Base-by-base conservation (phyloP, 1,140 invertebrate genomes). In the Drosophila sechellia region DNA sequence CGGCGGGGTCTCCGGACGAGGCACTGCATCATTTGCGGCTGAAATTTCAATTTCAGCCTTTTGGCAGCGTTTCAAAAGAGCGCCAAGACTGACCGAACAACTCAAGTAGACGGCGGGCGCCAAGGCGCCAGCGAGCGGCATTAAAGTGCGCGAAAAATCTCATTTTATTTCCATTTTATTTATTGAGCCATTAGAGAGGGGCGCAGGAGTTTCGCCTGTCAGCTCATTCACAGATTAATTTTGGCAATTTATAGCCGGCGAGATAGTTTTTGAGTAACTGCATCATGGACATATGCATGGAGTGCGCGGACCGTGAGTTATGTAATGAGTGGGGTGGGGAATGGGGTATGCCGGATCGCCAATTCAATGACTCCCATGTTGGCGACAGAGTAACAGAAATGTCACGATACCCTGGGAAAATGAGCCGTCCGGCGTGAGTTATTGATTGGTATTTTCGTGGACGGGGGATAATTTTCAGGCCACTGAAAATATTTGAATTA, bases 181-280 rank as follows among this genome's bases (percentile, higher is more conserved):
- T 87, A 87, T 89, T 84, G 77, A 87, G 79, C 76, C 85, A 87
- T 87, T 87, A 83, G 61, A 77, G 34, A 45, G 58, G 50, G 80
- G 43, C 37, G 22, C 35, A 57, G 60, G 72, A 40, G 13, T 52
- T 55, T 37, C 37, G 49, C 83, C 83, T 79, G 83, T 86, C 83
- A 77, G 75, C 84, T 86, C 76, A 83, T 89, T 86, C 84, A 86
- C 68, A 86, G 84, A 86, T 86, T 86, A 86, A 83, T 86, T 86
- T 87, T 66, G 83, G 75, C 79, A 87, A 86, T 86, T 86, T 86
- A 86, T 89, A 61, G 81, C 56, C 61, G 45, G 58, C 69, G 55
- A 55, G 83, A 85, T 87, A 79, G 79, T 73, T 86, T 76, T 89
- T 83, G 83, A 83, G 83, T 87, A 78, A 87, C 83, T 85, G 81